A percentile compares a stretch with the other conserved stretches of the same genome.
These are phyloP conservation scores for Passer montanus DNA, from an alignment of 2,113 vertebrate genomes.

Conservation along the genomic window DNA sequence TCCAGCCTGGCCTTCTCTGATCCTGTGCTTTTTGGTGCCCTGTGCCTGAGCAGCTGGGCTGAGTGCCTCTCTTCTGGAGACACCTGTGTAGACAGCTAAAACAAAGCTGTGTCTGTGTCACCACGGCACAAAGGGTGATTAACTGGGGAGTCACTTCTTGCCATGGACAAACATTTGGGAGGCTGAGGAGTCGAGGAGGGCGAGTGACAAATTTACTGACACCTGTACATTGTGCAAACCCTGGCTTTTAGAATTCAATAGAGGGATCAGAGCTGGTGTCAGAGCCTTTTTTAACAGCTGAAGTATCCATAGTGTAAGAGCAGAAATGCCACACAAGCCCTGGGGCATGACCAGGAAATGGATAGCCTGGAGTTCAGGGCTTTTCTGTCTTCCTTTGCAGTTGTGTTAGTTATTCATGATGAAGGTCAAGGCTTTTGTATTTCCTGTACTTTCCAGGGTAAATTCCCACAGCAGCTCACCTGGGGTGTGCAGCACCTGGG, in stretches of 20 bases:
- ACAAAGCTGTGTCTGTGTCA: neutral
- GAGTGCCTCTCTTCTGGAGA: neutral
- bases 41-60: neutral
- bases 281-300: neutral
- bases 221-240: neutral
- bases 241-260: neutral
- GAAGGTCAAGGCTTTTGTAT: neutral
- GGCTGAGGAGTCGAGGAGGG: neutral
- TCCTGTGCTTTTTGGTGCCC: neutral
- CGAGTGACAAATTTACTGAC: neutral
- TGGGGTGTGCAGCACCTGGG: neutral
- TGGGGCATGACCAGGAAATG: neutral
- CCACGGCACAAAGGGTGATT: neutral
- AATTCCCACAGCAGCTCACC: neutral
- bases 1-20: neutral
- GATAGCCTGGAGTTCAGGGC: neutral
- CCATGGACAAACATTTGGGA: neutral
- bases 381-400: neutral
- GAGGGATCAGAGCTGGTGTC: neutral
- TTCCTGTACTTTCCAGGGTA: conserved; percentile 51
- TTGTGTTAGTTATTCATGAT: neutral
- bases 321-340: neutral
- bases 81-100: neutral
- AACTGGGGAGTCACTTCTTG: neutral
- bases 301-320: neutral